These are phyloP conservation scores for Ornithoptera alexandrae DNA, from an alignment of 2,888 invertebrate genomes.

Conservation along the genomic window DNA sequence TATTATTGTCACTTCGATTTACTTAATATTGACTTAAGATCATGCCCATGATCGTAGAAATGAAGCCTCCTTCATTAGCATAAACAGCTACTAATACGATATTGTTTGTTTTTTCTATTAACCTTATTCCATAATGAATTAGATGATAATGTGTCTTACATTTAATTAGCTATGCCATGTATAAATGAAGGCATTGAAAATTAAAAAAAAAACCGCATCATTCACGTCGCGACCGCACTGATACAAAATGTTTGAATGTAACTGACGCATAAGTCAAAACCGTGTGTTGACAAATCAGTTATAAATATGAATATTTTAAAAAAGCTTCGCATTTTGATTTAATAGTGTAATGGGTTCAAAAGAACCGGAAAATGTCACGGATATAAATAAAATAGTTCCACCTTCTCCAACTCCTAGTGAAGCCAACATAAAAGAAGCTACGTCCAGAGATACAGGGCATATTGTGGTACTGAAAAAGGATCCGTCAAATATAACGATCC, in stretches of 20 bases:
- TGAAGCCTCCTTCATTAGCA: no score
- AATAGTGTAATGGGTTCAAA: slow-evolving; percentile 19
- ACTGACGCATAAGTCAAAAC: slow-evolving; percentile 17
- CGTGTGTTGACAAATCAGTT: not conserved
- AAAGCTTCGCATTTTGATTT: slow-evolving; percentile 6
- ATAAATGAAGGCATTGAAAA: no score
- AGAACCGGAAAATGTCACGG: slow-evolving; percentile 3
- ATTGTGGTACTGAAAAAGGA: slow-evolving; percentile 2
- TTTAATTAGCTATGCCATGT: no score
- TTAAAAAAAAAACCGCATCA: not conserved
- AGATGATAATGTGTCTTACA: no score
- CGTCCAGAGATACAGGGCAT: slow-evolving; percentile 31
- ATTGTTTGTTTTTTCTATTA: no score
- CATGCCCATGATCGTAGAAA: no score
- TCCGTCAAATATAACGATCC: slow-evolving; percentile 12
- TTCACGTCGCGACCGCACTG: slow-evolving; percentile 15
- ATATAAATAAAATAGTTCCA: slow-evolving; percentile 2
- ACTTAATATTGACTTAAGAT: no score
- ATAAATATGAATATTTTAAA: slow-evolving; percentile 14
- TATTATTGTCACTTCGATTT: no score
- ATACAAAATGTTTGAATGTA: slow-evolving; percentile 19
- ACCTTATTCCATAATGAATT: no score
- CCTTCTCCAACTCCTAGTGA: slow-evolving; percentile 16
- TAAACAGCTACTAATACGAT: no score
- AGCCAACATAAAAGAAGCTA: slow-evolving; percentile 26